These are phyloP conservation scores for Actenoides lindsayi DNA, from an alignment of 2,113 vertebrate genomes.

Conservation along the genomic window DNA sequence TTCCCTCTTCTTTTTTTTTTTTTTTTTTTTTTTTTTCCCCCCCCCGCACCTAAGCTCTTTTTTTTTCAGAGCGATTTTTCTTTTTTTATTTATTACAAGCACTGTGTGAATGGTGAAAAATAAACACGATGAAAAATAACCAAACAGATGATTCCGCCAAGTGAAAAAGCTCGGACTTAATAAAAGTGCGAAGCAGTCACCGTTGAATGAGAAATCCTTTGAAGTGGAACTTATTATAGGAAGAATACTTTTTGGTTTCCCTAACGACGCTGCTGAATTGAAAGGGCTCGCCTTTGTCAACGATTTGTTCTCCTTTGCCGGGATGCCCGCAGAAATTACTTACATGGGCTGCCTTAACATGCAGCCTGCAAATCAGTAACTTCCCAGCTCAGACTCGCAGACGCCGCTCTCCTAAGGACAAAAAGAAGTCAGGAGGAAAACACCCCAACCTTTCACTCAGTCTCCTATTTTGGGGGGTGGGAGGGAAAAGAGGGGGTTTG, in stretches of 20 bases:
- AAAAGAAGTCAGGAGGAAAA: slow-evolving; percentile 84
- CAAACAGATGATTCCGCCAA: slow-evolving; percentile 90
- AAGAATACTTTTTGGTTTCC: slow-evolving; percentile 98
- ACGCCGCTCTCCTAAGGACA: slow-evolving; percentile 93
- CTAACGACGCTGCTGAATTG: slow-evolving; percentile 98
- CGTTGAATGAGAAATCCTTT: slow-evolving; percentile 95
- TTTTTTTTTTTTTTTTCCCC: background rate
- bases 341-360: slow-evolving; percentile 95
- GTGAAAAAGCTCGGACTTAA: slow-evolving; percentile 91
- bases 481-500: slow-evolving; percentile 53
- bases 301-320: slow-evolving; percentile 99
- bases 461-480: slow-evolving; percentile 63
- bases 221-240: slow-evolving; percentile 99
- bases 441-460: slow-evolving; percentile 70
- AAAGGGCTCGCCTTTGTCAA: slow-evolving; percentile 96
- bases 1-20: background rate
- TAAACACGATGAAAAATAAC: slow-evolving; percentile 98
- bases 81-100: slow-evolving; percentile 96
- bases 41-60: slow-evolving; percentile 75
- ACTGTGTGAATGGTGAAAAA: slow-evolving; percentile 93
- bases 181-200: slow-evolving; percentile 94
- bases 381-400: slow-evolving; percentile 96
- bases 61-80: slow-evolving; percentile 82
- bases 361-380: slow-evolving; percentile 97
- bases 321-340: slow-evolving; percentile 96